A percentile compares a stretch with the other conserved stretches of the same genome.
phyloP scores from a whole-genome alignment of 1,140 invertebrate species.

The Halotydeus destructor region DNA sequence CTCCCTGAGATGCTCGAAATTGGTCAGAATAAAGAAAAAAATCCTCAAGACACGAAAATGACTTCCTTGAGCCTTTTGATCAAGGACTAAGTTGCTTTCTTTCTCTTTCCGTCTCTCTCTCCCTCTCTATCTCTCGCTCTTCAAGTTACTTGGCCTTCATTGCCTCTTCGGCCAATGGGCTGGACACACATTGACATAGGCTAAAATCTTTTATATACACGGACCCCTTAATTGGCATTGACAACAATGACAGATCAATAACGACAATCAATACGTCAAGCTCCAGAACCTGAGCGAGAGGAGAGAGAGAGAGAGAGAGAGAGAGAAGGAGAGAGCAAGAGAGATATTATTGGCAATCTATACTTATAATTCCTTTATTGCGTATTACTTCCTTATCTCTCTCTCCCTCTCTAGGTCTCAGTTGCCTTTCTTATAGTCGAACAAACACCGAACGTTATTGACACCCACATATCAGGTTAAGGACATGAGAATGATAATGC shows the following conservation, averaged over 20 bases:
- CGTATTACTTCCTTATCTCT: not conserved
- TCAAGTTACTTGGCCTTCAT: not conserved
- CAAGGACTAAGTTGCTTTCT: not conserved
- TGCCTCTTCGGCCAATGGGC: not conserved
- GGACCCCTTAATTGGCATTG: not conserved
- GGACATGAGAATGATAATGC: too few species aligned
- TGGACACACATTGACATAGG: not conserved
- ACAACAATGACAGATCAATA: not conserved
- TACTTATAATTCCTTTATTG: not conserved
- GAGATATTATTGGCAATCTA: too few species aligned
- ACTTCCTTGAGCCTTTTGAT: not conserved
- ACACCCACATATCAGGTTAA: too few species aligned
- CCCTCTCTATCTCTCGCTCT: not conserved
- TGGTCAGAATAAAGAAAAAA: not conserved
- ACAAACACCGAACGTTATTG: too few species aligned
- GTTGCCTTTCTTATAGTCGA: too few species aligned
- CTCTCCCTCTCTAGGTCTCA: slow-evolving; percentile 1
- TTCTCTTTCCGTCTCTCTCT: not conserved
- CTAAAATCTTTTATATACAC: not conserved
- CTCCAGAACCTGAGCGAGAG: not conserved
- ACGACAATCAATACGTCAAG: not conserved
- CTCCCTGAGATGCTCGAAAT: not conserved
- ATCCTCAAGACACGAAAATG: not conserved
- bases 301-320: not conserved
- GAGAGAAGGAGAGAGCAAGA: not conserved